phyloP scores from a whole-genome alignment of 92 coral and sea anemone species.

The Blastomussa wellsi region DNA sequence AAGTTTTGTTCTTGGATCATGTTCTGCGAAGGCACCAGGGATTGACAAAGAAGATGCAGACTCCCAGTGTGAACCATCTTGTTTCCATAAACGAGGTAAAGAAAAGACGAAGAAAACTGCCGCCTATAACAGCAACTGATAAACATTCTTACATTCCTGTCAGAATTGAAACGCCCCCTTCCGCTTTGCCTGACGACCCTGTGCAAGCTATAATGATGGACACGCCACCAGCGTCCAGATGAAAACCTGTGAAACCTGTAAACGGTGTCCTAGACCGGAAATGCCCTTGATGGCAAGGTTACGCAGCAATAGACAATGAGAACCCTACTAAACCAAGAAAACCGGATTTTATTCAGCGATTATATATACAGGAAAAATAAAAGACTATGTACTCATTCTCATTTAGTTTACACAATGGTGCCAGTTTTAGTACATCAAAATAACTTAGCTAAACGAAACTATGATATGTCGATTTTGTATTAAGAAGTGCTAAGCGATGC shows the following conservation, averaged over 20 bases:
- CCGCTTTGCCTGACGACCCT: background rate
- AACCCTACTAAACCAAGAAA: constrained; percentile 22
- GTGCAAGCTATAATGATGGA: background rate
- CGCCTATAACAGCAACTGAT: background rate
- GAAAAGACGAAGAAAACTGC: background rate
- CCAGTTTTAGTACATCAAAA: background rate
- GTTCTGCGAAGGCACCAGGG: constrained; percentile 20
- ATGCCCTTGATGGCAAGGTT: constrained; percentile 30
- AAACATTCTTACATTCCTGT: background rate
- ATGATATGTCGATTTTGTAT: too few relatives aligned
- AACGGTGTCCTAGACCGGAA: background rate
- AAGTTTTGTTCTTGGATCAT: constrained; percentile 5
- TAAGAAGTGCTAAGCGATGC: background rate
- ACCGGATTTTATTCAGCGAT: background rate
- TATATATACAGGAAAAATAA: too few relatives aligned
- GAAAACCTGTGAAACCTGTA: background rate
- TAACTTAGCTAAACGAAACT: too few relatives aligned
- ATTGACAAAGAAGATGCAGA: constrained; percentile 14
- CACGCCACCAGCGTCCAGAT: background rate
- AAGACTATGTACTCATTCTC: background rate
- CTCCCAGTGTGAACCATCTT: background rate
- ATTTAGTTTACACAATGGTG: background rate
- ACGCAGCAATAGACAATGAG: constrained; percentile 28
- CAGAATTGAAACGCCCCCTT: background rate
- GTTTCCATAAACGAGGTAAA: background rate